phyloP scores from a whole-genome alignment of 2,888 invertebrate species.

The Pseudococcus jackbeardsleyi region DNA sequence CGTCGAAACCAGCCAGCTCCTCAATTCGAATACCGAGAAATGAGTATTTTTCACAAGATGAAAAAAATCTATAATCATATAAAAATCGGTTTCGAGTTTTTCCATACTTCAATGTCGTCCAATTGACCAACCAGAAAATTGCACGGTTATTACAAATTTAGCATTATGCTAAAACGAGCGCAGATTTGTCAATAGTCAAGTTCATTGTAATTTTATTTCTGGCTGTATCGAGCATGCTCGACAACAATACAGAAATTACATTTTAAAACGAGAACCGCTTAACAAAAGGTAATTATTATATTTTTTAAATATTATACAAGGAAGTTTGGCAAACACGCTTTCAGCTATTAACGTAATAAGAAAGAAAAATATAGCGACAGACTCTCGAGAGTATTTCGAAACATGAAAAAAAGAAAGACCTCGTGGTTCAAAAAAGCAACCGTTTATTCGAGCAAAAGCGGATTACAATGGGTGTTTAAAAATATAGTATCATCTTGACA shows the following conservation, averaged over 20 bases:
- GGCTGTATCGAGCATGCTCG: background rate
- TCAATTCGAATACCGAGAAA: background rate
- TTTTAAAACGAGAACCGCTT: constrained; percentile 1
- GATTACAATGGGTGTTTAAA: background rate
- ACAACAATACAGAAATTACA: background rate
- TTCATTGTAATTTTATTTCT: constrained; percentile 17
- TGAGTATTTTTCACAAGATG: background rate
- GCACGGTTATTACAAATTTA: background rate
- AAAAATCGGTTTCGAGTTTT: background rate
- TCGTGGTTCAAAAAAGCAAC: background rate
- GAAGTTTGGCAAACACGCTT: constrained; percentile 12
- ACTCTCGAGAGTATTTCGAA: background rate
- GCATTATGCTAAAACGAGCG: background rate
- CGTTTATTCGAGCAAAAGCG: background rate
- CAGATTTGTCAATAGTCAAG: background rate
- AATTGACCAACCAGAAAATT: background rate
- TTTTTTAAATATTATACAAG: background rate
- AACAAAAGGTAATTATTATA: background rate
- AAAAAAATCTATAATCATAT: background rate
- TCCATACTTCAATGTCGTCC: background rate
- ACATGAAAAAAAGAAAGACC: background rate
- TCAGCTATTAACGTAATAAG: background rate
- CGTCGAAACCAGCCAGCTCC: background rate
- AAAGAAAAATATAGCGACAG: background rate
- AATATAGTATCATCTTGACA: background rate